Percentiles rank a stretch among this genome's conserved stretches.
Evolutionary conservation across 2,797 vertebrate species (phyloP).

Genomic region (Iguana delicatissima): DNA sequence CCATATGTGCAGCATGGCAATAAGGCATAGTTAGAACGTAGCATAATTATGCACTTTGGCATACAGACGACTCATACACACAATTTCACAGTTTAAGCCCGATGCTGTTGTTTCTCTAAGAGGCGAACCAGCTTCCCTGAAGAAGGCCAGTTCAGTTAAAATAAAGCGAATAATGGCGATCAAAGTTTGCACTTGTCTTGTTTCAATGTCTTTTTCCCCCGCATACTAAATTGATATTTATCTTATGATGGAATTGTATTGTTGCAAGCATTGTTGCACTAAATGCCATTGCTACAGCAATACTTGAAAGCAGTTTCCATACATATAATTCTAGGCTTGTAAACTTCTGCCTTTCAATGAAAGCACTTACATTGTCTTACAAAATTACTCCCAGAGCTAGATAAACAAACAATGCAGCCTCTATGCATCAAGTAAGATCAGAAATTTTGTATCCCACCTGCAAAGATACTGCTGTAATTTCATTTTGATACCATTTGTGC

Average conservation of each 20-base stretch:
- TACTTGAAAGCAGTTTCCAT: conserved; percentile 67
- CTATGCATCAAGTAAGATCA: conserved; percentile 21
- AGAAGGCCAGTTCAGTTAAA: conserved; percentile 72
- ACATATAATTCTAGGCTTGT: conserved; percentile 65
- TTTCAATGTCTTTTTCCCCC: conserved; percentile 49
- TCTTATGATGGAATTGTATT: conserved; percentile 75
- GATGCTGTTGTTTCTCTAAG: conserved; percentile 75
- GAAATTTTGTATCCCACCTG: conserved; percentile 41
- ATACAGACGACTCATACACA: conserved; percentile 33
- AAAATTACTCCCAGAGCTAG: conserved; percentile 44
- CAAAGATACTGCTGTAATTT: background rate
- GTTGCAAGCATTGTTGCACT: conserved; percentile 68
- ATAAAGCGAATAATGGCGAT: conserved; percentile 61
- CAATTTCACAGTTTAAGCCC: conserved; percentile 75
- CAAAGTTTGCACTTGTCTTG: conserved; percentile 41
- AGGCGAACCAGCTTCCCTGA: conserved; percentile 76
- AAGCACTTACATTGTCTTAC: conserved; percentile 58
- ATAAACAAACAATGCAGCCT: conserved; percentile 41
- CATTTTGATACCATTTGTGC: background rate
- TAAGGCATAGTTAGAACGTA: conserved; percentile 76
- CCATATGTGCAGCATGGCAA: conserved; percentile 78
- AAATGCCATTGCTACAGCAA: conserved; percentile 67
- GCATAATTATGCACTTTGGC: conserved; percentile 72
- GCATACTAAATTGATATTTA: conserved; percentile 78
- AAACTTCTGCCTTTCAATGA: conserved; percentile 57